These are phyloP conservation scores for Podarcis raffonei DNA, from an alignment of 2,113 vertebrate species.

Conservation along the genomic window DNA sequence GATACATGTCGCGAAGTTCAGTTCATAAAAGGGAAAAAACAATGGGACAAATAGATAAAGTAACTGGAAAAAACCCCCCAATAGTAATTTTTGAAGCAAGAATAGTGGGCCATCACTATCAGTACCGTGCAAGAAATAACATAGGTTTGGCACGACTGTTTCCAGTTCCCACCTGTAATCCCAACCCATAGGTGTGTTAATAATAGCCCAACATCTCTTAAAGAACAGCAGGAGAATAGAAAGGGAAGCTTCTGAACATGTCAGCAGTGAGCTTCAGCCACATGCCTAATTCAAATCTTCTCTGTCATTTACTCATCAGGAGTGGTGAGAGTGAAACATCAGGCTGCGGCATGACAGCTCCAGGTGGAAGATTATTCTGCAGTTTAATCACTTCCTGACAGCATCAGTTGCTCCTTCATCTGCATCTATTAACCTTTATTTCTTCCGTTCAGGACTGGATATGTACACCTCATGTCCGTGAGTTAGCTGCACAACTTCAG, in stretches of 20 bases:
- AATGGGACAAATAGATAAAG: background rate
- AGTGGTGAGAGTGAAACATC: conserved; percentile 63
- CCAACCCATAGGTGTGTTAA: conserved; percentile 45
- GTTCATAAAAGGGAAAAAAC: background rate
- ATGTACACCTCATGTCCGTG: background rate
- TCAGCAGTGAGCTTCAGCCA: conserved; percentile 49
- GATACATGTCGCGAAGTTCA: background rate
- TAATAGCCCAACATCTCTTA: conserved; percentile 36
- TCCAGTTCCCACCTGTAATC: background rate
- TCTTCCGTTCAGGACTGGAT: conserved; percentile 18
- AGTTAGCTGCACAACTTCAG: background rate
- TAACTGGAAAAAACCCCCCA: background rate
- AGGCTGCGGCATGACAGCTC: conserved; percentile 65
- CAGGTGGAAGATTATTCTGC: conserved; percentile 64
- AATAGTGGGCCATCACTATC: too few species aligned
- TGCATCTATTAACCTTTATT: conserved; percentile 55
- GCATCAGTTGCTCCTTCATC: conserved; percentile 53
- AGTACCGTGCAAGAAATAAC: too few species aligned
- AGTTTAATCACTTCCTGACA: conserved; percentile 66
- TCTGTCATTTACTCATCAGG: conserved; percentile 72
- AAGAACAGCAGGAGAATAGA: conserved; percentile 46
- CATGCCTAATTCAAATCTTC: conserved; percentile 72
- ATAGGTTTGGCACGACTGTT: conserved; percentile 18
- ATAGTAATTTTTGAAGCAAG: too few species aligned
- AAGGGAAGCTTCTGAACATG: conserved; percentile 50